These are phyloP conservation scores for Mixornis gularis DNA, from an alignment of 2,113 vertebrate genomes.

Conservation along the genomic window DNA sequence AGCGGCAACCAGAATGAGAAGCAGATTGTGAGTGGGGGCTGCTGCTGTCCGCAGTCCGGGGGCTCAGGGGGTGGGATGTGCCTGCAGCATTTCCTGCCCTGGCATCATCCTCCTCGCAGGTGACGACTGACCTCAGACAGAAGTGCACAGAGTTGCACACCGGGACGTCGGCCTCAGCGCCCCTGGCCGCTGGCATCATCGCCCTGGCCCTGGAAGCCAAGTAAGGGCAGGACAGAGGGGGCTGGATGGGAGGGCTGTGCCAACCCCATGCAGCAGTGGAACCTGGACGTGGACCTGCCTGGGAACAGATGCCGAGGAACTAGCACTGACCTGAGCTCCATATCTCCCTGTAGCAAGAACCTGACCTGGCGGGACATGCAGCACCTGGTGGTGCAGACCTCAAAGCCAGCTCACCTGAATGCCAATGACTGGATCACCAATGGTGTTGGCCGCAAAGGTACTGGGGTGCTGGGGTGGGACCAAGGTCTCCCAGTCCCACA, in stretches of 20 bases:
- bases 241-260: not conserved
- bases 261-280: accelerated
- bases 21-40: conserved; percentile 85
- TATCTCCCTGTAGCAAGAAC: conserved; percentile 78
- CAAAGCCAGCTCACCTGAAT: conserved; percentile 87
- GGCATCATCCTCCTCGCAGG: conserved; percentile 61
- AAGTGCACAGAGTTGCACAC: conserved; percentile 97
- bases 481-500: not conserved
- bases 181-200: conserved; percentile 93
- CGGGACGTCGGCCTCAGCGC: conserved; percentile 91
- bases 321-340: accelerated
- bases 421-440: conserved; percentile 93
- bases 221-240: conserved; percentile 67
- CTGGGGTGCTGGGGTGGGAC: accelerated
- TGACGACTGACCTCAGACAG: conserved; percentile 93
- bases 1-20: conserved; percentile 95
- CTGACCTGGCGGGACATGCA: conserved; percentile 99
- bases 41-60: accelerated
- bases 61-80: not conserved
- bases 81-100: not conserved
- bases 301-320: not conserved
- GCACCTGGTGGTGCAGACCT: conserved; percentile 93
- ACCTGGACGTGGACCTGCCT: accelerated
- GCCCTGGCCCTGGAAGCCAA: conserved; percentile 96
- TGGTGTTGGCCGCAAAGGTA: conserved; percentile 93